These are phyloP conservation scores for Erebia aethiops DNA, from an alignment of 2,888 invertebrate genomes.

Conservation along the genomic window DNA sequence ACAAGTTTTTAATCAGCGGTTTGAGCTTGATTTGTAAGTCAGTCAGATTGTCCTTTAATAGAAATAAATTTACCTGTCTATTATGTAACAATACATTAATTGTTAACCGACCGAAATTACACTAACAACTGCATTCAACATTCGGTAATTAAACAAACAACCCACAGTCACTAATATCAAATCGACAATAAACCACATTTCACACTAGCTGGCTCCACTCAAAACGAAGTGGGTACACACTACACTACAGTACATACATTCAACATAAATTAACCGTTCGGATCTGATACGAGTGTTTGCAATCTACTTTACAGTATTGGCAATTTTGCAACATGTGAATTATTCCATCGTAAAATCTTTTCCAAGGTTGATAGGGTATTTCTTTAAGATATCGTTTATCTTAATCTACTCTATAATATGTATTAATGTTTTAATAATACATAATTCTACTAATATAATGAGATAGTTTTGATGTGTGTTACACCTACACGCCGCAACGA, in stretches of 20 bases:
- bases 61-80: too few relatives aligned
- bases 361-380: constrained; percentile 33
- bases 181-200: constrained; percentile 12
- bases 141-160: constrained; percentile 5
- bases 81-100: too few relatives aligned
- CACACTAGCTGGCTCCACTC: constrained; percentile 18
- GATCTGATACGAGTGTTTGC: constrained; percentile 52
- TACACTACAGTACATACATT: constrained; percentile 30
- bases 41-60: too few relatives aligned
- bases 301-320: constrained; percentile 68
- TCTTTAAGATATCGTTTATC: constrained; percentile 4
- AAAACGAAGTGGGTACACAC: constrained; percentile 46
- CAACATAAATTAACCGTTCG: constrained; percentile 32
- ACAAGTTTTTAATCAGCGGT: too few relatives aligned
- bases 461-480: too few relatives aligned
- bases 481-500: too few relatives aligned
- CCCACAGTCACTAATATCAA: constrained; percentile 1
- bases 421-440: too few relatives aligned
- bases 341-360: constrained; percentile 42
- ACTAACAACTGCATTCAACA: neutral
- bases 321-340: constrained; percentile 65
- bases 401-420: too few relatives aligned
- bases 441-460: too few relatives aligned
- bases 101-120: neutral
- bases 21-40: too few relatives aligned